Evolutionary conservation across 2,888 invertebrate species (phyloP), one percentile per base, ranked within the genome.

Genomic region (Lycia hirtaria): DNA sequence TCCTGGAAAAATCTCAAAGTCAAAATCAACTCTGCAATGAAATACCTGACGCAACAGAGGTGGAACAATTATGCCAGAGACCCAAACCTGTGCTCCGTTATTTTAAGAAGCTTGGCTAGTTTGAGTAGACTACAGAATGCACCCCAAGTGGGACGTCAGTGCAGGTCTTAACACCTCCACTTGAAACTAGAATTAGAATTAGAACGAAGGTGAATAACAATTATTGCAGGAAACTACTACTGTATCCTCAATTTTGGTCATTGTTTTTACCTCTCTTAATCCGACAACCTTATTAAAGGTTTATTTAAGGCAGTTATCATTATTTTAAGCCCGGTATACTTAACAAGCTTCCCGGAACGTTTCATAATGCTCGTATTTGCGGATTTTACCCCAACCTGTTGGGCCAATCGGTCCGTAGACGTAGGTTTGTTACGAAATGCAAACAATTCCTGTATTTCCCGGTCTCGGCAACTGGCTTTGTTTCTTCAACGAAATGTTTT

Each of bases 311-410:
- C 38, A 30, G 15, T 38, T 54, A 45, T 44, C 44, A 33, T 56
- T 45, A 50, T 32, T 41, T 49, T 20, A 38, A 28, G 4, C 38
- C 24, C n/a, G 44, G 38, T 38, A 6, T 49, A 37, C 41, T 30
- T 41, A 48, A 55, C 47, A 55, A 49, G 49, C 48, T 37, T 45
- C 56, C 22, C 9, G 43, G 35, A 55, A 26, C 43, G 20, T 15
- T 28, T 10, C 24, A 37, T 33, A 56, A 24, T 45, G 45, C 26
- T 15, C 22, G 43, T 56, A 49, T 56, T 24, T 20, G 19, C 38
- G 15, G 4, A 24, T 38, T 10, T 47, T 43, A 40, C 33, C 10
- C 43, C 60, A 51, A 63, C 64, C 58, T 61, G 64, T 64, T 64
- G 64, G 48, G 37, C 32, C 20, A 32, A 38, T 60, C 60, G 57